A percentile compares a stretch with the other conserved stretches of the same genome.
phyloP scores from a whole-genome alignment of 2,797 vertebrate genomes.

The Chaetophractus vellerosus region DNA sequence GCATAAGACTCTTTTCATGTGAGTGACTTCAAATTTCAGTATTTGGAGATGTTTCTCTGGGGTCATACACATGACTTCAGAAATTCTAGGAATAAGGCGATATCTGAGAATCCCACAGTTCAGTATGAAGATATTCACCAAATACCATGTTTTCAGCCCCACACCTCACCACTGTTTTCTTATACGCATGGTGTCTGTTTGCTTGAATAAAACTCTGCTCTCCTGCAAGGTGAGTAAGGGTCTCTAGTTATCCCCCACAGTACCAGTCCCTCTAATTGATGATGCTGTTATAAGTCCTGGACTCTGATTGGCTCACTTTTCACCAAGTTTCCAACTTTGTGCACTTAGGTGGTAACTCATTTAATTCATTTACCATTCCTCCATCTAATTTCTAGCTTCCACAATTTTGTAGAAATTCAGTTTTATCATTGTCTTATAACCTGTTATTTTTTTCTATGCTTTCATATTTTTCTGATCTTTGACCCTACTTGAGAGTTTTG shows the following conservation, averaged over 20 bases:
- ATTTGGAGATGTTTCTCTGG: neutral
- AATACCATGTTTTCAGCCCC: neutral
- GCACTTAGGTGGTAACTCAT: neutral
- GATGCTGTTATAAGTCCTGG: neutral
- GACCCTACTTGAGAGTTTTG: neutral
- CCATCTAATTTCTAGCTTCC: neutral
- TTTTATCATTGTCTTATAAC: neutral
- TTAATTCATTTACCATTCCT: neutral
- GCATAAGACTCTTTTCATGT: neutral
- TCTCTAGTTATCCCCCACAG: neutral
- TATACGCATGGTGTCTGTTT: neutral
- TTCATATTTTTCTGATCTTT: neutral
- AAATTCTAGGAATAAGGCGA: neutral
- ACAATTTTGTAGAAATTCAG: neutral
- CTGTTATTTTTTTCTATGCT: neutral
- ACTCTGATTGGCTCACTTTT: neutral
- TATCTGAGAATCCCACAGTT: neutral
- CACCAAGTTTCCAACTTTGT: neutral
- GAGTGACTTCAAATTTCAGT: slow-evolving; percentile 25
- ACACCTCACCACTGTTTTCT: neutral
- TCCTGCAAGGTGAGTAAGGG: neutral
- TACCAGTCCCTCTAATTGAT: neutral
- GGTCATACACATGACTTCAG: neutral
- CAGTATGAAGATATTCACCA: neutral
- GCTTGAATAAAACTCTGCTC: neutral